Evolutionary conservation across 2,797 vertebrate species (phyloP).

Genomic region (Carduelis carduelis): DNA sequence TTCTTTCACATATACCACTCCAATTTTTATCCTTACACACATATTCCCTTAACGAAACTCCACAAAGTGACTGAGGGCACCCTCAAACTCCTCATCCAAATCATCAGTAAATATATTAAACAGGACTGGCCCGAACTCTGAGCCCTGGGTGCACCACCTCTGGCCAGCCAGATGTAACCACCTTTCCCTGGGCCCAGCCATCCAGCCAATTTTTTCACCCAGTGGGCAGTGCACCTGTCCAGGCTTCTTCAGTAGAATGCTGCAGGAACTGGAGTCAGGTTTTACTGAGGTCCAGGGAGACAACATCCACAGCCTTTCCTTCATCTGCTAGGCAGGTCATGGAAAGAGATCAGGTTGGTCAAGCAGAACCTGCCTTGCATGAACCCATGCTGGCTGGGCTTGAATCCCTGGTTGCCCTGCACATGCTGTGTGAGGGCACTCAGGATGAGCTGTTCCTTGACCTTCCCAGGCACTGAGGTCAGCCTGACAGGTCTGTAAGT

Average conservation of each 20-base stretch:
- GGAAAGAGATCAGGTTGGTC: neutral
- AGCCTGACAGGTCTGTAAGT: neutral
- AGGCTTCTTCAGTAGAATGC: neutral
- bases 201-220: neutral
- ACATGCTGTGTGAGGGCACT: neutral
- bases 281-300: neutral
- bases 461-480: neutral
- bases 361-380: neutral
- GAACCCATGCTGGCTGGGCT: neutral
- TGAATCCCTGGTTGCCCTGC: neutral
- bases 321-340: neutral
- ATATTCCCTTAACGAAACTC: neutral
- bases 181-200: neutral
- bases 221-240: neutral
- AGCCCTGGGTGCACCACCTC: neutral
- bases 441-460: neutral
- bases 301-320: neutral
- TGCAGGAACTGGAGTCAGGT: neutral
- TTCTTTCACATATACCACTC: neutral
- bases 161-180: neutral
- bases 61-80: fast-evolving
- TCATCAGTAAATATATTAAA: neutral
- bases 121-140: neutral
- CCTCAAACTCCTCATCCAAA: fast-evolving
- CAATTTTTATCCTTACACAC: neutral